Evolutionary conservation across 2,797 vertebrate species (phyloP), one percentile per base, ranked within the genome.

Genomic region (Malurus leucopterus): DNA sequence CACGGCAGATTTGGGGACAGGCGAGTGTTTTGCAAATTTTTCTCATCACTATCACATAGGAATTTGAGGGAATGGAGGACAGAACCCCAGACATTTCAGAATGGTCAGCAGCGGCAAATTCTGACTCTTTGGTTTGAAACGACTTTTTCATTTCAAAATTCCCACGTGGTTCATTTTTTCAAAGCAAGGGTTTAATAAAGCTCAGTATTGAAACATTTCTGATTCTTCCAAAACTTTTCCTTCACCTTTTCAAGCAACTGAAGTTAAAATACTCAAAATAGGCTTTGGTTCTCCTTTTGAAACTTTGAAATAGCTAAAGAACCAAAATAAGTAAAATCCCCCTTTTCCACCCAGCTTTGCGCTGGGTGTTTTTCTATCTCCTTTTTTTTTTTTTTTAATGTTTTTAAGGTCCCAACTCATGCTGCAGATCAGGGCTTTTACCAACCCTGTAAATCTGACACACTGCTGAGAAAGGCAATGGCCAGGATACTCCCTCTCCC

Each of bases 61-160:
- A 76, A 79, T 65, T 55, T 0, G 13, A 64, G 61, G 57, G 41
- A 84, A 84, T 59, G 72, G 58, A 59, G 34, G 77, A 82, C 61
- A 53, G 61, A 82, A 15, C 23, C 65, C 81, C 53, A 74, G 40
- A 68, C 18, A 49, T 82, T 82, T 80, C 80, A 80, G 55, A 75
- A 62, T 2, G 49, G 81, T 72, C 84, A 91, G 63, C 0, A 4
- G 67, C 0, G 1, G 63, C 26, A 23, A 90, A 84, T 88, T 90
- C 88, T 75, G 90, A 78, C 81, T 94, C 88, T 93, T 93, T 91
- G 93, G 86, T 91, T 90, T 70, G 78, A 90, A 93, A 91, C 3
- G 0, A 86, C 8, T 59, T 72, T 78, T 81, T 78, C 17, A 72
- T 78, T 93, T 92, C 81, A 73, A 81, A 79, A 63, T 79, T 64